Percentiles rank a stretch among this genome's conserved stretches.
Evolutionary conservation across 2,888 invertebrate species (phyloP).

Genomic region (Rhingia rostrata): DNA sequence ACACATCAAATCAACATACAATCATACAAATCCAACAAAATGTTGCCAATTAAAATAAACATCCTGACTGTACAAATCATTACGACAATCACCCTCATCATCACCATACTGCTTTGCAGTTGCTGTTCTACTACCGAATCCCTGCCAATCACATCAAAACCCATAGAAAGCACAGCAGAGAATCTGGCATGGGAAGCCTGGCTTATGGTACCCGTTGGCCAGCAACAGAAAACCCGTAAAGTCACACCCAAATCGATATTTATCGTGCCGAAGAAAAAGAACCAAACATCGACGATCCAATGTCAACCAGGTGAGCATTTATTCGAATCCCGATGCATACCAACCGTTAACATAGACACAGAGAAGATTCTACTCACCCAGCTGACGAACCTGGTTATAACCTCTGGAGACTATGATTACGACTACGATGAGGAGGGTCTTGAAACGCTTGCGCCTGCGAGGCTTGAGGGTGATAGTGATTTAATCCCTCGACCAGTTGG

Average conservation of each 20-base stretch:
- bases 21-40: slow-evolving; percentile 30
- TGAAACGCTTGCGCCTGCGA: slow-evolving; percentile 51
- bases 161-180: slow-evolving; percentile 82
- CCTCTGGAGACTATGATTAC: slow-evolving; percentile 79
- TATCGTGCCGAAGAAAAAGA: slow-evolving; percentile 78
- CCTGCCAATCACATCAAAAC: slow-evolving; percentile 82
- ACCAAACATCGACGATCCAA: slow-evolving; percentile 21
- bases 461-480: slow-evolving; percentile 43
- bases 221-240: slow-evolving; percentile 81
- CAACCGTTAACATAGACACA: slow-evolving; percentile 79
- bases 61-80: slow-evolving; percentile 51
- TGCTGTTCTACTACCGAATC: slow-evolving; percentile 64
- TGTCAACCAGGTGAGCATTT: slow-evolving; percentile 80
- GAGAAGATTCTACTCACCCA: slow-evolving; percentile 77
- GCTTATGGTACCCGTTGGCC: slow-evolving; percentile 80
- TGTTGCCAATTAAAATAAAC: slow-evolving; percentile 60
- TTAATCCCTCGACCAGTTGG: slow-evolving; percentile 19
- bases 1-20: not conserved
- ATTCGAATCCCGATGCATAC: slow-evolving; percentile 80
- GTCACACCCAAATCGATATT: slow-evolving; percentile 83
- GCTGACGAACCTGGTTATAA: slow-evolving; percentile 76
- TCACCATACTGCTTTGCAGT: slow-evolving; percentile 46
- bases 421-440: slow-evolving; percentile 76
- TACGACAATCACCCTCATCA: slow-evolving; percentile 56
- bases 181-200: slow-evolving; percentile 82